Conservation (phyloP, 2,113 vertebrate genomes). For the Megaceryle maxima region DNA sequence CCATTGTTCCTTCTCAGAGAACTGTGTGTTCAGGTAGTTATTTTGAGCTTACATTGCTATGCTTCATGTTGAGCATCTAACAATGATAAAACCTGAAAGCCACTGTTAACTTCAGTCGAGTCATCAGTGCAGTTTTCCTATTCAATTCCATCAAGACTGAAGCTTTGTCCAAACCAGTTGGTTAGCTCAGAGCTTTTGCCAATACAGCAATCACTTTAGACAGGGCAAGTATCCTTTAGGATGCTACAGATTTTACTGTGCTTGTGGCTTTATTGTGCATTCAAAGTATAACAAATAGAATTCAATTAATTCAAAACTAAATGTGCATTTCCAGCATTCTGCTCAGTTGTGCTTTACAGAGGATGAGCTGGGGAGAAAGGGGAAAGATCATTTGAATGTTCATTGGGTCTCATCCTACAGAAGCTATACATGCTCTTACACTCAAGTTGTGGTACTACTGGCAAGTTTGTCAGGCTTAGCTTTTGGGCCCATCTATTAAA, state of each 20-base stretch:
- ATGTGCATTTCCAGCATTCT: background rate
- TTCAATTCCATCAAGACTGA: background rate
- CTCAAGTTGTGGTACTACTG: background rate
- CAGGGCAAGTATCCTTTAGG: background rate
- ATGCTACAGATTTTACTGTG: slow-evolving; percentile 29
- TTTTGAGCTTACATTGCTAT: background rate
- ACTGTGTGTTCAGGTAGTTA: background rate
- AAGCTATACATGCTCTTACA: background rate
- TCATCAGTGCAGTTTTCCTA: background rate
- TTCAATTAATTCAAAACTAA: slow-evolving; percentile 10
- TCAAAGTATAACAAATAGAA: background rate
- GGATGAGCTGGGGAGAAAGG: background rate
- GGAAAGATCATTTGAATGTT: background rate
- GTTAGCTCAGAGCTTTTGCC: slow-evolving; percentile 15
- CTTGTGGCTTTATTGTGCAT: slow-evolving; percentile 37
- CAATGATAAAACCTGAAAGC: slow-evolving; percentile 39
- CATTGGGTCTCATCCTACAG: background rate
- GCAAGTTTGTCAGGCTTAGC: background rate
- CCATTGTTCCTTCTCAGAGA: background rate
- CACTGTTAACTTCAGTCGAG: background rate
- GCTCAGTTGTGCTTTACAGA: background rate
- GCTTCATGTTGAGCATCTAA: slow-evolving; percentile 8
- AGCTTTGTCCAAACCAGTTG: slow-evolving; percentile 8
- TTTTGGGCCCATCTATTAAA: background rate
- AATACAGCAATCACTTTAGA: background rate